Base-by-base conservation (phyloP, 2,797 vertebrate genomes). In the Potorous gilbertii region DNA sequence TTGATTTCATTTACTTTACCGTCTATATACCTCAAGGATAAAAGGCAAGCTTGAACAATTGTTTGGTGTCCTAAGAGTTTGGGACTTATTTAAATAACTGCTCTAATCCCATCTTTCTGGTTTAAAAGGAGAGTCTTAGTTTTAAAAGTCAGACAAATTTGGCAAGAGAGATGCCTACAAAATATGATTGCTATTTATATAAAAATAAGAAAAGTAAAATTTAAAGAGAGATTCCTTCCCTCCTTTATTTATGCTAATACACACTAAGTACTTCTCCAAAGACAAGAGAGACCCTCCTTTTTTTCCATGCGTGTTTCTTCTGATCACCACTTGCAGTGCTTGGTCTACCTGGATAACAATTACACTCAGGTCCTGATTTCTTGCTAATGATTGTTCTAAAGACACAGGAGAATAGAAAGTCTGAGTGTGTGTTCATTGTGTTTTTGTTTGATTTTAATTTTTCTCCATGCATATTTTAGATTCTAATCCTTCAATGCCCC, bases 391-490 rank as follows among this genome's bases (percentile, higher is more conserved):
- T 62, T 89, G 81, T 74, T 91, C n/a, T 90, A 90, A 55, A 10
- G 57, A 95, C 74, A 54, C 13, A 0, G 18, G n/a, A 56, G 3
- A 93, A 1, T 56, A 13, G 66, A n/a, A 66, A 89, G 91, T 92
- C 93, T 56, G 52, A 92, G 46, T 94, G 4, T 87, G n/a, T 89
- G 0, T 93, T 95, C 92, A 27, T 54, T 94, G 52, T n/a, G 16
- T 46, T 81, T 81, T 93, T 94, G 46, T 94, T 87, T 97, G 91
- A 81, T 95, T 96, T 81, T 94, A 66, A 94, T 31, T 94, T 81
- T 95, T 74, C 40, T 56, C 34, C n/a, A 91, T 62, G 57, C 28
- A 40, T 81, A 57, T 91, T 29, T 91, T 34, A 56, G 14, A 81
- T 50, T 31, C 56, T 95, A 93, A 96, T 91, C 50, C 55, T 91